These are phyloP conservation scores for Digitonthophagus gazella DNA, from an alignment of 2,888 invertebrate species.

Conservation along the genomic window DNA sequence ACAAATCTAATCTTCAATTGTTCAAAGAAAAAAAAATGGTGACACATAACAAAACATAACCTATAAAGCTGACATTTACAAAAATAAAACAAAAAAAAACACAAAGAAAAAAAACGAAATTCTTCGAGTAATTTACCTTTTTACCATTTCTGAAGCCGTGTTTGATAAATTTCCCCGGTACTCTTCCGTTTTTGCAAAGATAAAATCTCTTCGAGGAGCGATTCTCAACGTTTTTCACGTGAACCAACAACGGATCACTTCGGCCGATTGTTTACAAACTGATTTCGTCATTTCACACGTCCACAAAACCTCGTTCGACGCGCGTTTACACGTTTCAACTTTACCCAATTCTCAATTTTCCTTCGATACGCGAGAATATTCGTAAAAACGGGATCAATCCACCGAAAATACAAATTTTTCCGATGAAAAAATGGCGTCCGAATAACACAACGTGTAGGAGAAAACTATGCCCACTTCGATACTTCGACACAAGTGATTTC, in stretches of 20 bases:
- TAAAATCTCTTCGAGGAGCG: constrained; percentile 18
- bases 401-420: not conserved
- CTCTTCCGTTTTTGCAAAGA: no score
- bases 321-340: not conserved
- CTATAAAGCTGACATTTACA: no score
- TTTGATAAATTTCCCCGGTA: constrained; percentile 44
- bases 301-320: not conserved
- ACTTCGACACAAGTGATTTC: not conserved
- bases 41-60: not conserved
- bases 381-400: not conserved
- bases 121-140: constrained; percentile 43
- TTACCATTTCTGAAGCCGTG: constrained; percentile 52
- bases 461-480: not conserved
- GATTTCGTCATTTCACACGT: not conserved
- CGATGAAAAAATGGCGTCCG: not conserved
- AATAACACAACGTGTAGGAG: no score
- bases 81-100: no score
- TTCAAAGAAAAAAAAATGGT: not conserved
- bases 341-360: not conserved
- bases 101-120: not conserved
- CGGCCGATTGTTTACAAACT: not conserved
- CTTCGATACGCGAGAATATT: not conserved
- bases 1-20: not conserved
- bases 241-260: not conserved
- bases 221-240: constrained; percentile 22